phyloP scores from a whole-genome alignment of 2,797 vertebrate species.

The Aulostomus chinensis region DNA sequence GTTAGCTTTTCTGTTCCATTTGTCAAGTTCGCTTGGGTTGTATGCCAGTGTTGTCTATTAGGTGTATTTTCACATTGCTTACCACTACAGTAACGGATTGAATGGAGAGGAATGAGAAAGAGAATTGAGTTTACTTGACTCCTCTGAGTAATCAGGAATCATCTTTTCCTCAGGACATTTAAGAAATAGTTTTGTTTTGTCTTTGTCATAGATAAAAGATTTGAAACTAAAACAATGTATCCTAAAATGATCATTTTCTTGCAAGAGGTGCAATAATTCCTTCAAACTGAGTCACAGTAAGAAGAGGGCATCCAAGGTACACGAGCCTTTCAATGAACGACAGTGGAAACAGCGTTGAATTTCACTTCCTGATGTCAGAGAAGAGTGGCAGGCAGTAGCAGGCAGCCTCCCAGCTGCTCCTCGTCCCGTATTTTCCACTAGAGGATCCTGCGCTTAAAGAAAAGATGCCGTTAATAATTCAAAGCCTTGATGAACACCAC shows the following conservation, averaged over 20 bases:
- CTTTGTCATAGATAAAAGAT: too few relatives aligned
- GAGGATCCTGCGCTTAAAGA: slow-evolving; percentile 72
- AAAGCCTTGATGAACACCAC: slow-evolving; percentile 72
- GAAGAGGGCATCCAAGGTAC: slow-evolving; percentile 74
- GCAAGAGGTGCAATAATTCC: slow-evolving; percentile 41
- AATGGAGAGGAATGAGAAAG: slow-evolving; percentile 38
- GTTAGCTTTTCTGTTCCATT: slow-evolving; percentile 85
- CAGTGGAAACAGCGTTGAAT: slow-evolving; percentile 80
- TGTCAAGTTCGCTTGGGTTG: slow-evolving; percentile 83
- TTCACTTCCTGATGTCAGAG: slow-evolving; percentile 80
- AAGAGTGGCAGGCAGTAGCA: slow-evolving; percentile 47
- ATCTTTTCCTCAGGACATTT: slow-evolving; percentile 24
- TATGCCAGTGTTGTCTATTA: slow-evolving; percentile 77
- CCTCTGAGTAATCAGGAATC: slow-evolving; percentile 37
- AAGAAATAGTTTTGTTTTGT: too few relatives aligned
- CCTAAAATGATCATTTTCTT: slow-evolving; percentile 21
- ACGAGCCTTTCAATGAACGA: slow-evolving; percentile 54
- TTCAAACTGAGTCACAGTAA: slow-evolving; percentile 56
- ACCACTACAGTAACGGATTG: slow-evolving; percentile 61
- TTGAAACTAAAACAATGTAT: too few relatives aligned
- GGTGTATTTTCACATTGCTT: slow-evolving; percentile 70
- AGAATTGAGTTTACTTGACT: slow-evolving; percentile 8
- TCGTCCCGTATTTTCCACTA: slow-evolving; percentile 73
- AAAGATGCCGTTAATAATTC: slow-evolving; percentile 83
- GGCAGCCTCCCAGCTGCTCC: slow-evolving; percentile 80